Evolutionary conservation across 2,888 invertebrate genomes (phyloP).

Genomic region (Pyrochroa serraticornis): DNA sequence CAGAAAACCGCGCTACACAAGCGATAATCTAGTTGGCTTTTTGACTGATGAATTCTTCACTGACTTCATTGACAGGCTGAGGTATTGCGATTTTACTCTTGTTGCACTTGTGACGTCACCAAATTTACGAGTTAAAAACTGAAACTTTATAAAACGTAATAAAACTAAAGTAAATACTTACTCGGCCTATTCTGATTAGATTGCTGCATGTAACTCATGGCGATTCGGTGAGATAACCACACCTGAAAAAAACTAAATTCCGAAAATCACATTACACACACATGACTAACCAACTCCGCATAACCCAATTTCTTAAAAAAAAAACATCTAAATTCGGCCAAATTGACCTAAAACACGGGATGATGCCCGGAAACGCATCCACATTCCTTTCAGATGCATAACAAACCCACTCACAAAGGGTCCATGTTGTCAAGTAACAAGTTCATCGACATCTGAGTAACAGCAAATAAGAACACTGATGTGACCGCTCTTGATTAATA

Average conservation of each 20-base stretch:
- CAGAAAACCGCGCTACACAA: too few species aligned
- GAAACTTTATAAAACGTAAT: too few species aligned
- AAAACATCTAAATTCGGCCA: too few species aligned
- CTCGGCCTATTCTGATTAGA: slow-evolving; percentile 83
- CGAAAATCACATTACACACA: slow-evolving; percentile 9
- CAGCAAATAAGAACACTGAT: neutral
- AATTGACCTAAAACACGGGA: neutral
- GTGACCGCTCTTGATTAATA: slow-evolving; percentile 1
- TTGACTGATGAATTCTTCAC: neutral
- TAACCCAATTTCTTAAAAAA: neutral
- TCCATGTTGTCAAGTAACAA: slow-evolving; percentile 51
- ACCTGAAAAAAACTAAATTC: slow-evolving; percentile 44
- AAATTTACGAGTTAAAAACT: too few species aligned
- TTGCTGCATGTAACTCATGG: slow-evolving; percentile 91
- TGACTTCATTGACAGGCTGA: neutral
- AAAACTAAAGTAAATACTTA: slow-evolving; percentile 62
- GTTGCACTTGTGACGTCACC: neutral
- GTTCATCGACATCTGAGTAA: slow-evolving; percentile 45
- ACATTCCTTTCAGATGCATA: slow-evolving; percentile 2
- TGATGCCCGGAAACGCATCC: neutral
- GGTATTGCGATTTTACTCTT: neutral
- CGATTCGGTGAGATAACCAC: slow-evolving; percentile 55
- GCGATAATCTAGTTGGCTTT: neutral
- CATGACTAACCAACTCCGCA: neutral
- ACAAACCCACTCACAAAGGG: slow-evolving; percentile 50